These are phyloP conservation scores for Tarsius wallacei DNA, from an alignment of 2,797 vertebrate species.

Conservation along the genomic window DNA sequence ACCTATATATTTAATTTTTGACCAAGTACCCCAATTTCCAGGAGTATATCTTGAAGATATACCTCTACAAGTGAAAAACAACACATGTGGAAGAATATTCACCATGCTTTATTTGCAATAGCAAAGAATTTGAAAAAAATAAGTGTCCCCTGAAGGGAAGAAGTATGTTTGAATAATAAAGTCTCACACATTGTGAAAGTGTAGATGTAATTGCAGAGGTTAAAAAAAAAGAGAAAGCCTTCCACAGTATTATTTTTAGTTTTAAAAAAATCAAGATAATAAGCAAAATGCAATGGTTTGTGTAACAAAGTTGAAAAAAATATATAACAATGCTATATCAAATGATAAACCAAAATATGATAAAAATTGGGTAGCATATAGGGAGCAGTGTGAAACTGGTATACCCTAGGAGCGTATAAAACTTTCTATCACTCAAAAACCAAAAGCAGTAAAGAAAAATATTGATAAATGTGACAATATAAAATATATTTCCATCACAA, in stretches of 20 bases:
- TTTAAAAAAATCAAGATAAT: neutral
- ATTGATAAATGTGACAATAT: too few relatives aligned
- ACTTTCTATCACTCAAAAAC: too few relatives aligned
- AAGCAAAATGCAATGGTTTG: neutral
- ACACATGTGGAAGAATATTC: neutral
- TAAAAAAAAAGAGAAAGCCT: neutral
- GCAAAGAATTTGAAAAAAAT: neutral
- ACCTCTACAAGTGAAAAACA: neutral
- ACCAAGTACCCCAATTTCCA: neutral
- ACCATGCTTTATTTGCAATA: neutral
- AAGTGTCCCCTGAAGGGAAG: neutral
- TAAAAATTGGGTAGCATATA: neutral
- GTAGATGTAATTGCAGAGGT: neutral
- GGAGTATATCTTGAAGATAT: neutral
- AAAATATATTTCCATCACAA: too few relatives aligned
- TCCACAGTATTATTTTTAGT: neutral
- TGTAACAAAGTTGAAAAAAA: neutral
- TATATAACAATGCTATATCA: neutral
- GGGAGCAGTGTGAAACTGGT: neutral
- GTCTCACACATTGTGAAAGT: neutral
- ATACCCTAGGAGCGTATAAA: too few relatives aligned
- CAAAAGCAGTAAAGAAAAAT: too few relatives aligned
- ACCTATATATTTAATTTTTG: neutral
- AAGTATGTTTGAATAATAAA: neutral
- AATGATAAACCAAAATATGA: neutral